A percentile compares a stretch with the other conserved stretches of the same genome.
These are phyloP conservation scores for Drosophila funebris DNA, from an alignment of 1,140 invertebrate genomes.

Conservation along the genomic window DNA sequence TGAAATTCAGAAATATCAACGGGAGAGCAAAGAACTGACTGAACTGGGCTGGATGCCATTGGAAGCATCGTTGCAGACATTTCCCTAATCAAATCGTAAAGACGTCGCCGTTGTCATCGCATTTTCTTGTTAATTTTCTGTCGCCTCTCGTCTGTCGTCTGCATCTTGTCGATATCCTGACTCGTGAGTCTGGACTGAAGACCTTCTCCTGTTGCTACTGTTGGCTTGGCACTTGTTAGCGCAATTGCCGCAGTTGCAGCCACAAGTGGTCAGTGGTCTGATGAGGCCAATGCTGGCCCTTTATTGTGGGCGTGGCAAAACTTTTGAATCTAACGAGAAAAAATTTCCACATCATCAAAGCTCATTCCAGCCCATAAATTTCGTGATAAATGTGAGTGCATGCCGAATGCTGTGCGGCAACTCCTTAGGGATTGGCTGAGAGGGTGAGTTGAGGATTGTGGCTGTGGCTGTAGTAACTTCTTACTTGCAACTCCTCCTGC, in stretches of 20 bases:
- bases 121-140: slow-evolving; percentile 73
- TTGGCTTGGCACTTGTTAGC: slow-evolving; percentile 54
- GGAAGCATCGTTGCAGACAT: slow-evolving; percentile 54
- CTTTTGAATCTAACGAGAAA: slow-evolving; percentile 82
- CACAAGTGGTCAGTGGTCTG: slow-evolving; percentile 74
- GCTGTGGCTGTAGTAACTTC: not conserved
- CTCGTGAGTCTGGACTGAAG: too few relatives aligned
- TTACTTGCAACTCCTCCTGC: slow-evolving; percentile 40
- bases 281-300: slow-evolving; percentile 63
- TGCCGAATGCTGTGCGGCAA: slow-evolving; percentile 35
- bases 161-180: slow-evolving; percentile 34
- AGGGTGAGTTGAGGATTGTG: slow-evolving; percentile 18
- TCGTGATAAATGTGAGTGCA: slow-evolving; percentile 77
- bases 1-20: not conserved
- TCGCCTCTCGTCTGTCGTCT: slow-evolving; percentile 47
- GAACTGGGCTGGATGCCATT: not conserved
- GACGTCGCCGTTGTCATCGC: slow-evolving; percentile 56
- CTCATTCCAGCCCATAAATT: slow-evolving; percentile 83
- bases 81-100: slow-evolving; percentile 74
- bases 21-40: not conserved
- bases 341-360: slow-evolving; percentile 83
- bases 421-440: slow-evolving; percentile 37
- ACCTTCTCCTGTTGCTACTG: not conserved
- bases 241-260: slow-evolving; percentile 46
- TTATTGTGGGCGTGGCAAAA: slow-evolving; percentile 51